Base-by-base conservation (phyloP, 2,797 vertebrate genomes). In the Falco berigora region DNA sequence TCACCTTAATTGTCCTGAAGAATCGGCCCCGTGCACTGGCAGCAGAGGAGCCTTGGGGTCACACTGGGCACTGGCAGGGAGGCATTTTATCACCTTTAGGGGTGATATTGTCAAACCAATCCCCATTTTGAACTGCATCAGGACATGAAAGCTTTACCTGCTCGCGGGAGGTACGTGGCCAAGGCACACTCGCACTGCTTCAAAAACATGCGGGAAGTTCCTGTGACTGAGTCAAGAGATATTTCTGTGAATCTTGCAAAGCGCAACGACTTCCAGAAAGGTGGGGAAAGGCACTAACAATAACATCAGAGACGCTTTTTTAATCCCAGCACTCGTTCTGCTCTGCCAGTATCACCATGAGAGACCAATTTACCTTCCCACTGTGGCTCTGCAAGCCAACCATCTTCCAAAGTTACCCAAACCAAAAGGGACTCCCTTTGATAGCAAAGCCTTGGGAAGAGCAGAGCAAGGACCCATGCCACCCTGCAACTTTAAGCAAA, bases 61-160 rank as follows among this genome's bases (percentile, higher is more conserved):
- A 21, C n/a, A 23, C 7, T 0, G 0, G 14, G 4, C 50, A 12
- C 21, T 4, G 1, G 10, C 2, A 2, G 25, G 47, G n/a, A 75
- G 18, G 8, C 15, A n/a, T 81, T 61, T 86, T 32, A 49, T 77
- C 56, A 17, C 21, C 20, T 58, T 49, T 30, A 53, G 55, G 36
- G 44, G 44, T 9, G 40, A 24, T 30, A 12, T 18, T 46, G 86
- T 71, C 62, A 81, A 59, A 69, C 12, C 12, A 8, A 66, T 61
- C n/a, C 32, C 61, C 12, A 13, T 61, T 76, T 90, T 79, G 25
- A 79, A 10, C 40, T 76, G 12, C 22, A 27, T 34, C 19, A 36
- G 40, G 24, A 9, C 27, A 11, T 11, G 27, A 80, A 64, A 47
- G 34, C 40, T 91, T 38, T 53, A 53, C 63, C 42, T 86, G 58